Conservation (phyloP, 2,113 vertebrate species). For the Furnarius figulus region DNA sequence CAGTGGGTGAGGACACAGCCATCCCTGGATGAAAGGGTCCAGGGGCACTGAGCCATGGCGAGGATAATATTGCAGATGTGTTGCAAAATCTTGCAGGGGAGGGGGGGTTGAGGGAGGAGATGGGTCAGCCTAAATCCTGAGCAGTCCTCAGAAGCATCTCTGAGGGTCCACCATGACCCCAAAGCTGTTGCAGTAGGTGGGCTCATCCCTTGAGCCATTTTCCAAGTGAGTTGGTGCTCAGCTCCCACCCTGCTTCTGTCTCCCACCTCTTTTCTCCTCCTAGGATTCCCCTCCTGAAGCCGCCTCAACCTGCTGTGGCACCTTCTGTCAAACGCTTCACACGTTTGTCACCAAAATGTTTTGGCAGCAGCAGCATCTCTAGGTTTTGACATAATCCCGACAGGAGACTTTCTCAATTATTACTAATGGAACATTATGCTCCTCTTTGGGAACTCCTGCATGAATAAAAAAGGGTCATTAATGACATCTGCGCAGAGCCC, state of each 20-base stretch:
- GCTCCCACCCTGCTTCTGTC: not conserved
- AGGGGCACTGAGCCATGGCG: not conserved
- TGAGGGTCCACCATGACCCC: not conserved
- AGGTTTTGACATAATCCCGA: conserved; percentile 81
- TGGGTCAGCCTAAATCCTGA: not conserved
- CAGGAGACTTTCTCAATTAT: conserved; percentile 81
- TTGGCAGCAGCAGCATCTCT: conserved; percentile 81
- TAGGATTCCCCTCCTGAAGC: conserved; percentile 52
- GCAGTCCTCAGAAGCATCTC: not conserved
- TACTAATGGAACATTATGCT: conserved; percentile 81
- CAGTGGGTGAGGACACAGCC: not conserved
- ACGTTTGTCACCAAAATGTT: conserved; percentile 80
- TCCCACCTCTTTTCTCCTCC: not conserved
- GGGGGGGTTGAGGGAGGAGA: not conserved
- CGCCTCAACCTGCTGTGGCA: conserved; percentile 64
- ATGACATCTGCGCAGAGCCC: conserved; percentile 74
- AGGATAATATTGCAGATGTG: not conserved
- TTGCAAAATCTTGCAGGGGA: not conserved
- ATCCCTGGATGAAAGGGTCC: not conserved
- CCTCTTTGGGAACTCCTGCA: conserved; percentile 78
- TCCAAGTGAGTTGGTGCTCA: not conserved
- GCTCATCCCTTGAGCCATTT: rapidly evolving
- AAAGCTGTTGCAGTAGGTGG: not conserved
- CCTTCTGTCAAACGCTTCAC: conserved; percentile 75
- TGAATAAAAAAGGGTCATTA: conserved; percentile 85